phyloP scores from a whole-genome alignment of 2,797 vertebrate genomes.

The Micrastur ruficollis region DNA sequence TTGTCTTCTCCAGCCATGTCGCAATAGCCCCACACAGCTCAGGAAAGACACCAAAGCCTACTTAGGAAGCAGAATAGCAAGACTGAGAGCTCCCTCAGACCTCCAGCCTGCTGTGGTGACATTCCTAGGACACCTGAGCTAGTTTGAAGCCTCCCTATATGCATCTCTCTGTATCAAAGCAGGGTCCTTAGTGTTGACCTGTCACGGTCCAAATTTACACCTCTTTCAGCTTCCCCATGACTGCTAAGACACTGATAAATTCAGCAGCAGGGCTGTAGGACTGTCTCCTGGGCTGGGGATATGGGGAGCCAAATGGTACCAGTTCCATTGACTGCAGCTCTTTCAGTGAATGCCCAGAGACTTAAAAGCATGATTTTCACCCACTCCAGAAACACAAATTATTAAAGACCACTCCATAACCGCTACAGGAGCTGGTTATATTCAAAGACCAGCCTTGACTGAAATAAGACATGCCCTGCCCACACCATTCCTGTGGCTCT shows the following conservation, averaged over 20 bases:
- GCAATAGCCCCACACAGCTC: neutral
- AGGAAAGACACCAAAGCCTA: neutral
- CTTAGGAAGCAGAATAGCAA: neutral
- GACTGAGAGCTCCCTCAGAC: neutral
- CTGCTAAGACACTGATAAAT: neutral
- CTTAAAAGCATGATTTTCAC: neutral
- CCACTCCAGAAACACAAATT: neutral
- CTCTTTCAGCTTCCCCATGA: neutral
- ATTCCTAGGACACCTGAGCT: neutral
- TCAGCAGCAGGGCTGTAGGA: neutral
- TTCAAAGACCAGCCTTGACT: neutral
- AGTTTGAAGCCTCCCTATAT: neutral
- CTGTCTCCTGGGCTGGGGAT: neutral
- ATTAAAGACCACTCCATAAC: neutral
- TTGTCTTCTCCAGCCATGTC: neutral
- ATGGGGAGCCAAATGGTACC: neutral
- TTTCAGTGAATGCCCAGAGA: neutral
- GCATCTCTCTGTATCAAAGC: neutral
- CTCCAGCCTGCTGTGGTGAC: neutral
- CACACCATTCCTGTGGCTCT: neutral
- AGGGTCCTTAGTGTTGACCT: neutral
- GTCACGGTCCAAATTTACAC: neutral
- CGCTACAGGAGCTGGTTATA: neutral
- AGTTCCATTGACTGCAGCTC: neutral
- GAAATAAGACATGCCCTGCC: neutral